phyloP scores from a whole-genome alignment of 2,888 invertebrate genomes.

The Noctua janthina region DNA sequence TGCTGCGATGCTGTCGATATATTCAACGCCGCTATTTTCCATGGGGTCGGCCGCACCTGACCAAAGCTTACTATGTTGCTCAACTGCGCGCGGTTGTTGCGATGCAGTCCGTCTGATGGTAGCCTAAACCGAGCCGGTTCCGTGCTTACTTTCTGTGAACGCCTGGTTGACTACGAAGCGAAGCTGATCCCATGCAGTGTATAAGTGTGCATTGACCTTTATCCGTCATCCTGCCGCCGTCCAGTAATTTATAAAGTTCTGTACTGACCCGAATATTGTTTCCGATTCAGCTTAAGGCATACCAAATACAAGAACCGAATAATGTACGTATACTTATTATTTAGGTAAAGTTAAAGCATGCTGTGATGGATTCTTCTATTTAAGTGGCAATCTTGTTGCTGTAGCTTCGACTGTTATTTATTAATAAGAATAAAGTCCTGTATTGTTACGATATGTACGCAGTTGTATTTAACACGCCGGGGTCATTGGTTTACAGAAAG shows the following conservation, averaged over 20 bases:
- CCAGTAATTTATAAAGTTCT: not conserved
- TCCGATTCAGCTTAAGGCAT: slow-evolving; percentile 2
- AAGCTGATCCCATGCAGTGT: not conserved
- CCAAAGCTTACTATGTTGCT: too few relatives aligned
- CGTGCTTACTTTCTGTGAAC: not conserved
- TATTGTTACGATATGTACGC: not conserved
- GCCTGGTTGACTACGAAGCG: not conserved
- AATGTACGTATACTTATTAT: not conserved
- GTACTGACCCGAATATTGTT: slow-evolving; percentile 7
- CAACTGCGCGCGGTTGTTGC: too few relatives aligned
- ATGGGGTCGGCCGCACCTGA: too few relatives aligned
- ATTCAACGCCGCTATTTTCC: too few relatives aligned
- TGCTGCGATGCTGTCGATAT: too few relatives aligned
- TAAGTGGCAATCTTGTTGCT: not conserved
- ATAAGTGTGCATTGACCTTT: not conserved
- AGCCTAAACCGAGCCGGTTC: not conserved
- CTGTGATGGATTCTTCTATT: not conserved
- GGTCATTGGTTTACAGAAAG: not conserved
- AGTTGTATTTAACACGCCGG: slow-evolving; percentile 1
- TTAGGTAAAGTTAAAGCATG: slow-evolving; percentile 3
- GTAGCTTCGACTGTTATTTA: not conserved
- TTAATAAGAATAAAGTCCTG: not conserved
- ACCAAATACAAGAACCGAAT: not conserved
- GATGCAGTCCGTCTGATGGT: too few relatives aligned
- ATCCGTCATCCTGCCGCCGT: not conserved